A percentile compares a stretch with the other conserved stretches of the same genome.
phyloP scores from a whole-genome alignment of 2,797 vertebrate genomes.

The Aviceda cuculoides region DNA sequence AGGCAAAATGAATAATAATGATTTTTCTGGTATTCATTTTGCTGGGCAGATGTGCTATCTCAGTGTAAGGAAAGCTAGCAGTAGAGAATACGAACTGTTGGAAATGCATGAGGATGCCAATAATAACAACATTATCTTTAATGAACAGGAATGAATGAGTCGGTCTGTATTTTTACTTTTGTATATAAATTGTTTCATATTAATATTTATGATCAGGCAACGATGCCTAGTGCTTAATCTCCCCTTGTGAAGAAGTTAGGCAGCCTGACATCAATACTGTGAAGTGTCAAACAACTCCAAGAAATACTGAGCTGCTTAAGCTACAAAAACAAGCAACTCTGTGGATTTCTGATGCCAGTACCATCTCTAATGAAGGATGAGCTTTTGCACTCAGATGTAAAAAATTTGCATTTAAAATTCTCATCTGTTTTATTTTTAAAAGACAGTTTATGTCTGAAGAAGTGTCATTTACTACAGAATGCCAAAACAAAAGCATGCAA shows the following conservation, averaged over 20 bases:
- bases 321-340: neutral
- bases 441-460: slow-evolving; percentile 9
- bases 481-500: neutral
- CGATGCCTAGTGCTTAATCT: neutral
- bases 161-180: neutral
- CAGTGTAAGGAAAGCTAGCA: neutral
- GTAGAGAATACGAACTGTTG: neutral
- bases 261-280: neutral
- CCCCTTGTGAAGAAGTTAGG: neutral
- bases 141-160: neutral
- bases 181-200: neutral
- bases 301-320: neutral
- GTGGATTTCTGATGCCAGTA: neutral
- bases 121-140: neutral
- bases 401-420: slow-evolving; percentile 21
- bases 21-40: neutral
- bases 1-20: neutral
- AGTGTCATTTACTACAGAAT: neutral
- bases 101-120: neutral
- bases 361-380: neutral
- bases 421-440: slow-evolving; percentile 6
- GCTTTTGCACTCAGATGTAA: neutral
- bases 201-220: neutral
- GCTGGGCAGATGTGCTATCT: neutral
- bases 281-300: neutral